phyloP scores from a whole-genome alignment of 2,113 vertebrate genomes.

The Colaptes auratus region DNA sequence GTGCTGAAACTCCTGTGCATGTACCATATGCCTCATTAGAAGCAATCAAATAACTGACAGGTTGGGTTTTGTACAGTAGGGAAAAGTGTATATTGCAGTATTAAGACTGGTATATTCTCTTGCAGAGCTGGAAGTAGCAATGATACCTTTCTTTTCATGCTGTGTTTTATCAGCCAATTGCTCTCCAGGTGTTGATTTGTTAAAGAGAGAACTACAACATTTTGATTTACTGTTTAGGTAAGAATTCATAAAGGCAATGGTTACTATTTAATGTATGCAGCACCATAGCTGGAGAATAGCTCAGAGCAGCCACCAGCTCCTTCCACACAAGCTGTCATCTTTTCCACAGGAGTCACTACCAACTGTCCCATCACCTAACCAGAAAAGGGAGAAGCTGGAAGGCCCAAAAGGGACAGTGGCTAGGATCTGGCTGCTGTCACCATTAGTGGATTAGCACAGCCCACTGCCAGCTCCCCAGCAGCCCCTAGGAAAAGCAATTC shows the following conservation, averaged over 20 bases:
- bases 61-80: neutral
- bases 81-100: neutral
- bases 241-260: neutral
- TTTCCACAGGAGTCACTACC: neutral
- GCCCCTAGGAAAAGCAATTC: neutral
- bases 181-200: neutral
- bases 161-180: neutral
- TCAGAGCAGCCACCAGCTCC: neutral
- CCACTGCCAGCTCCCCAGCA: rapidly evolving
- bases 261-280: neutral
- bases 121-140: neutral
- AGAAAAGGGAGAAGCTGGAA: neutral
- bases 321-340: neutral
- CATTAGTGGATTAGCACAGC: neutral
- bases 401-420: neutral
- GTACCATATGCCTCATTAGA: neutral
- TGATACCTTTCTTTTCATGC: neutral
- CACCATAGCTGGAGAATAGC: neutral
- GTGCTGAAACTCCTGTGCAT: neutral
- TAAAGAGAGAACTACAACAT: neutral
- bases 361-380: neutral
- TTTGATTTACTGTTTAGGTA: neutral
- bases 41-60: neutral
- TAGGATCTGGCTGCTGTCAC: neutral
- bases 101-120: neutral